These are phyloP conservation scores for Sarcophaga variegata DNA, from an alignment of 2,888 invertebrate species.

Conservation along the genomic window DNA sequence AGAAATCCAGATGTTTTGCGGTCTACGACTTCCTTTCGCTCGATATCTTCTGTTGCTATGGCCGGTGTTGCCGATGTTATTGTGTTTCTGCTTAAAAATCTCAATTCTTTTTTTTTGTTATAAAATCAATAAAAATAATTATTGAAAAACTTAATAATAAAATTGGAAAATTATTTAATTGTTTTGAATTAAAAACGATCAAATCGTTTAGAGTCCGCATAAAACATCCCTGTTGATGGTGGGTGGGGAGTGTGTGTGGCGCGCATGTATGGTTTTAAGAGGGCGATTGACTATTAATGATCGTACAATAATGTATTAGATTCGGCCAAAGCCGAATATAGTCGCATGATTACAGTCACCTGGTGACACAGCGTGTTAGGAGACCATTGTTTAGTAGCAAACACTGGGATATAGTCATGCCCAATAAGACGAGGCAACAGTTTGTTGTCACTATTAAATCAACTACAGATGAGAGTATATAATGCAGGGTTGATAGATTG, in stretches of 20 bases:
- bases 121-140: neutral
- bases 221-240: slow-evolving; percentile 39
- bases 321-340: slow-evolving; percentile 63
- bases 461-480: slow-evolving; percentile 54
- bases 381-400: slow-evolving; percentile 54
- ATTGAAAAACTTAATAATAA: slow-evolving; percentile 35
- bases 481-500: slow-evolving; percentile 65
- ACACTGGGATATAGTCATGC: slow-evolving; percentile 59
- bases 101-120: neutral
- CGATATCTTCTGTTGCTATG: neutral
- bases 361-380: slow-evolving; percentile 41
- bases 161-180: slow-evolving; percentile 39
- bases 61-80: neutral
- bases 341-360: slow-evolving; percentile 63
- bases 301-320: slow-evolving; percentile 56
- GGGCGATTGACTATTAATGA: slow-evolving; percentile 11
- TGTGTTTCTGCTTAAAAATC: slow-evolving; percentile 21
- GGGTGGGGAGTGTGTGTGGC: neutral
- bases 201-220: slow-evolving; percentile 40
- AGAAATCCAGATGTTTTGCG: slow-evolving; percentile 8
- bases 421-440: slow-evolving; percentile 60
- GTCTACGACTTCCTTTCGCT: neutral
- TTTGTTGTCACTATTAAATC: slow-evolving; percentile 64
- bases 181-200: slow-evolving; percentile 41
- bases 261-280: slow-evolving; percentile 29